phyloP scores from a whole-genome alignment of 2,797 vertebrate species.

The Clarias platycephalus region DNA sequence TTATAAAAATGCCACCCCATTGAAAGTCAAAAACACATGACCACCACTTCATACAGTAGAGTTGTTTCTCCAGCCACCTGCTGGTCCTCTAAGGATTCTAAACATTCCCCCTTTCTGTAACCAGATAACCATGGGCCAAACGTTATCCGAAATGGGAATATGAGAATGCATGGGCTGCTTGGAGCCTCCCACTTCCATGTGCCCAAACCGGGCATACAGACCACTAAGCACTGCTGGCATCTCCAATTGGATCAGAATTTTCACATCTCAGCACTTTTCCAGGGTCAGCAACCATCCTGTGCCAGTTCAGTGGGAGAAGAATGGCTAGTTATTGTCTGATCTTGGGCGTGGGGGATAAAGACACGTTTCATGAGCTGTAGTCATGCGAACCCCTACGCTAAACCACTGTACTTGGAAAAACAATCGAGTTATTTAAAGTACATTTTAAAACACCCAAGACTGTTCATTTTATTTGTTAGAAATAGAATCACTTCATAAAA shows the following conservation, averaged over 20 bases:
- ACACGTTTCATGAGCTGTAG: constrained; percentile 48
- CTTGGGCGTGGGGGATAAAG: constrained; percentile 46
- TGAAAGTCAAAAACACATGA: constrained; percentile 11
- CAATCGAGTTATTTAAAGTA: constrained; percentile 35
- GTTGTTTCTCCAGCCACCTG: constrained; percentile 29
- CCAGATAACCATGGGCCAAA: constrained; percentile 21
- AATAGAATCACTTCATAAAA: neutral
- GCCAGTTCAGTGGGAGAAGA: constrained; percentile 30
- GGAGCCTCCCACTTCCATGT: neutral
- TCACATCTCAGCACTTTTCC: constrained; percentile 37
- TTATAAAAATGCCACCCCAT: constrained; percentile 1
- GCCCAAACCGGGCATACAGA: constrained; percentile 33
- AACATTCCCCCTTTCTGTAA: constrained; percentile 37
- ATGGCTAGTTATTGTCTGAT: constrained; percentile 30
- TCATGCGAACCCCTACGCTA: constrained; percentile 62
- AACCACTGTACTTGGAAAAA: constrained; percentile 56
- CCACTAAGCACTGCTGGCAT: constrained; percentile 44
- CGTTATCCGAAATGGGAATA: constrained; percentile 28
- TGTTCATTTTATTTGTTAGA: neutral
- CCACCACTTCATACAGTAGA: neutral
- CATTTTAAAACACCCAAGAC: neutral
- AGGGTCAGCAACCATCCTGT: constrained; percentile 36
- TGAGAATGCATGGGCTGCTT: constrained; percentile 29
- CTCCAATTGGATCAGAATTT: constrained; percentile 5
- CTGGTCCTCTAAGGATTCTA: constrained; percentile 16